Evolutionary conservation across 2,113 vertebrate species (phyloP).

Genomic region (Camelus dromedarius): DNA sequence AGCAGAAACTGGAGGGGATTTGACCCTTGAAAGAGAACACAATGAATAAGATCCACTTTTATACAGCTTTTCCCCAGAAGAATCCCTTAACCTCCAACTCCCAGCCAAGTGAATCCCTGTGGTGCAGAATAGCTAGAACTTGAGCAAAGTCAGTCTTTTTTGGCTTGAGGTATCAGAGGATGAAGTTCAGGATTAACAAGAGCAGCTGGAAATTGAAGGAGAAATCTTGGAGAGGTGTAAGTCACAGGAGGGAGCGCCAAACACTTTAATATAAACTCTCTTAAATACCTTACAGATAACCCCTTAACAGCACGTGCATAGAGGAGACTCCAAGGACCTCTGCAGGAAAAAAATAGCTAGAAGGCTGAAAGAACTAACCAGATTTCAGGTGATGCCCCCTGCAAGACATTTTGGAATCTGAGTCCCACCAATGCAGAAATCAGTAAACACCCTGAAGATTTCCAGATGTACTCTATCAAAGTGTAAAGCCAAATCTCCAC

Average conservation of each 20-base stretch:
- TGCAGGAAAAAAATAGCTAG: not conserved
- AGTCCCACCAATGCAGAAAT: not conserved
- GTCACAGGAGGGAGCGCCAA: not conserved
- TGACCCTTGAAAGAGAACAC: not conserved
- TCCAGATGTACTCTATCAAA: not conserved
- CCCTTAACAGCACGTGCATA: not conserved
- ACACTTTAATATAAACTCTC: not conserved
- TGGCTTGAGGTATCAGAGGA: not conserved
- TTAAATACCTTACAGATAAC: not conserved
- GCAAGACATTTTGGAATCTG: not conserved
- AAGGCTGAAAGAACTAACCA: not conserved
- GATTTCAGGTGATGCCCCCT: not conserved
- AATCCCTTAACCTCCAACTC: not conserved
- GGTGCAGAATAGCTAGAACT: not conserved
- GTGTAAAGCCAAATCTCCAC: not conserved
- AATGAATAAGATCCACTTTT: not conserved
- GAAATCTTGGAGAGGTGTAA: not conserved
- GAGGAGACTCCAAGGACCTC: not conserved
- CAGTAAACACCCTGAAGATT: not conserved
- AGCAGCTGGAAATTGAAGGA: not conserved
- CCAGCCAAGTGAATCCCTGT: not conserved
- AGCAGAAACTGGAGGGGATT: not conserved
- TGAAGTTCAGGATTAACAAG: not conserved
- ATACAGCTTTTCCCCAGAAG: not conserved
- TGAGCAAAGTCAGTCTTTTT: not conserved